phyloP scores from a whole-genome alignment of 2,113 vertebrate species.

The Peromyscus maniculatus region DNA sequence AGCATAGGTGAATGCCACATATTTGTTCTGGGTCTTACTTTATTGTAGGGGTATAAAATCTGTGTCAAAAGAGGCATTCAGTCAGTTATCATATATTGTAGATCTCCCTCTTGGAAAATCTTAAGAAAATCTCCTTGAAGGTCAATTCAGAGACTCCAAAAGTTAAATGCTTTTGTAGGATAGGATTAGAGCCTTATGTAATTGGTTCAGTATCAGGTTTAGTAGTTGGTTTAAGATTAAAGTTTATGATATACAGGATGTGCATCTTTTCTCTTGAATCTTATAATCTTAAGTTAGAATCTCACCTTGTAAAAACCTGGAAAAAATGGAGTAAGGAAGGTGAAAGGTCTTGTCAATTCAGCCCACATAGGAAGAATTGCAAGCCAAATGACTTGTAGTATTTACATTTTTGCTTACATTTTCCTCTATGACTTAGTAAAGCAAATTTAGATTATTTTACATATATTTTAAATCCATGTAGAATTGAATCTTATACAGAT shows the following conservation, averaged over 20 bases:
- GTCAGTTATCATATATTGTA: accelerated
- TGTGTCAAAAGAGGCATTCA: neutral
- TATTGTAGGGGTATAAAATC: neutral
- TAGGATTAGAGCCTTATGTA: neutral
- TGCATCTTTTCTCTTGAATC: neutral
- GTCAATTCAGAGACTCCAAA: neutral
- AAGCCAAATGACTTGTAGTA: neutral
- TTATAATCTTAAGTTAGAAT: neutral
- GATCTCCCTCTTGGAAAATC: neutral
- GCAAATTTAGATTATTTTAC: neutral
- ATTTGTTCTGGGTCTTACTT: neutral
- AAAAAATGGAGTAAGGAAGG: neutral
- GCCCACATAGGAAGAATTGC: neutral
- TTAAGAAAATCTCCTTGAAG: neutral
- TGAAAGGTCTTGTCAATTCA: neutral
- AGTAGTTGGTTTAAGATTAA: neutral
- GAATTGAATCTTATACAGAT: neutral
- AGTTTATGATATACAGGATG: neutral
- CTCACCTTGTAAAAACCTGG: neutral
- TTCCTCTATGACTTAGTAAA: neutral
- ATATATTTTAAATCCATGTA: neutral
- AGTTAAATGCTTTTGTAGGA: neutral
- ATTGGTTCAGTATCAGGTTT: neutral
- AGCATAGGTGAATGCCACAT: neutral
- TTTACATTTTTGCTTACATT: neutral